These are phyloP conservation scores for Sesia apiformis DNA, from an alignment of 2,888 invertebrate species.

Conservation along the genomic window DNA sequence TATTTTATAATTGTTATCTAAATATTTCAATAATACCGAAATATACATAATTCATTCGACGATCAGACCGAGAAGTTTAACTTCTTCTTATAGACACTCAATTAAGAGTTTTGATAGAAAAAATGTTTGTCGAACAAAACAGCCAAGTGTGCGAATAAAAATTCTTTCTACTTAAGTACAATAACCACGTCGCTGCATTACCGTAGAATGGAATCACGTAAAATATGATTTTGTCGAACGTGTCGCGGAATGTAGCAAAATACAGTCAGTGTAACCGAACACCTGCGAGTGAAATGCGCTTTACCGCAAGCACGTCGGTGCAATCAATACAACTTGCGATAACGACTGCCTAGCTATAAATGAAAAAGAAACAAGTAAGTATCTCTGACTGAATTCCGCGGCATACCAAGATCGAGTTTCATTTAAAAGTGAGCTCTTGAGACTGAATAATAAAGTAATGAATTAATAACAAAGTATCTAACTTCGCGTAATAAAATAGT, in stretches of 20 bases:
- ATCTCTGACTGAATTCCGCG: background rate
- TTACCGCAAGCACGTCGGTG: slow-evolving; percentile 23
- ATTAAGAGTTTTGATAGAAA: background rate
- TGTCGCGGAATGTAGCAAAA: slow-evolving; percentile 25
- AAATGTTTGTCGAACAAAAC: background rate
- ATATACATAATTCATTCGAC: background rate
- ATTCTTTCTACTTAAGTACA: background rate
- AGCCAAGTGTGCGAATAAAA: background rate
- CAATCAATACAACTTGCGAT: slow-evolving; percentile 18
- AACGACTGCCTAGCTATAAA: slow-evolving; percentile 11
- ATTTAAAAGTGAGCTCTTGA: background rate
- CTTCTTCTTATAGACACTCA: background rate
- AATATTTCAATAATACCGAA: no score
- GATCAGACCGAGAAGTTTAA: background rate
- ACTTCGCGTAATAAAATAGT: no score
- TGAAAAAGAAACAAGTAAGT: slow-evolving; percentile 3
- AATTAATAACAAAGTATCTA: no score
- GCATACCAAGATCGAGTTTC: background rate
- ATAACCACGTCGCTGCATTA: slow-evolving; percentile 2
- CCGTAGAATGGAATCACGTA: slow-evolving; percentile 57
- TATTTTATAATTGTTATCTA: no score
- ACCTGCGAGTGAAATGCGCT: slow-evolving; percentile 36
- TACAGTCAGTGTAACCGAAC: slow-evolving; percentile 17
- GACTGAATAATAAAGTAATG: no score
- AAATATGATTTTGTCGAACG: slow-evolving; percentile 65